Base-by-base conservation (phyloP, 2,113 vertebrate species). In the Phalacrocorax carbo region DNA sequence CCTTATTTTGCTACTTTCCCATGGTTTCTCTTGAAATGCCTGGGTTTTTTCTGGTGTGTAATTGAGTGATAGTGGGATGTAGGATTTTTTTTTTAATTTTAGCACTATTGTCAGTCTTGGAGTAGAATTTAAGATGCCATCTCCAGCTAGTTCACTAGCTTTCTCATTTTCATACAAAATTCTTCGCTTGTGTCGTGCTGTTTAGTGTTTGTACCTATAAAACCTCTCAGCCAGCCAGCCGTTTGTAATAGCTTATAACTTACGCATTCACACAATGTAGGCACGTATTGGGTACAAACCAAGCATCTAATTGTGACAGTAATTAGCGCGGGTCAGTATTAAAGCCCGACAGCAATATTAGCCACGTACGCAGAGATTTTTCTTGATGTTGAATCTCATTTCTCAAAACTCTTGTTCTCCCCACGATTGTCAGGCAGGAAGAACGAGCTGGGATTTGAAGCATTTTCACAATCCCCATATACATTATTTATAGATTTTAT, bases 381-480 rank as follows among this genome's bases (percentile, higher is more conserved):
- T 58, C 32, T 36, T 60, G 9, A 22, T 25, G 1, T 5, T n/a
- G 65, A 21, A 19, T 71, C 36, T 29, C 42, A 22, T 0, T 42
- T 84, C 16, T 57, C 7, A 1, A 18, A 15, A 14, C 3, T 26
- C 29, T 61, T 40, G 27, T 54, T 84, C 48, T 34, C 36, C 36
- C 44, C n/a, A 2, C 12, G 15, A 10, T 58, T 38, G 10, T 65
- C 51, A 29, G 49, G 44, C 36, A 65, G 58, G 65, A 71, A 36
- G 48, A 54, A n/a, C 7, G 18, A 51, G 18, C 16, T 65, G n/a
- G 21, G 44, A 46, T 72, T 64, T 26, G 21, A 42, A 36, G 32
- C 11, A 9, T 12, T 36, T n/a, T n/a, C 42, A 4, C 1, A 0
- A 16, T 79, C 34, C 11, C 65, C 15, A 6, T 13, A 11, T 27